phyloP scores from a whole-genome alignment of 2,797 vertebrate genomes.

The Lophotriccus pileatus region DNA sequence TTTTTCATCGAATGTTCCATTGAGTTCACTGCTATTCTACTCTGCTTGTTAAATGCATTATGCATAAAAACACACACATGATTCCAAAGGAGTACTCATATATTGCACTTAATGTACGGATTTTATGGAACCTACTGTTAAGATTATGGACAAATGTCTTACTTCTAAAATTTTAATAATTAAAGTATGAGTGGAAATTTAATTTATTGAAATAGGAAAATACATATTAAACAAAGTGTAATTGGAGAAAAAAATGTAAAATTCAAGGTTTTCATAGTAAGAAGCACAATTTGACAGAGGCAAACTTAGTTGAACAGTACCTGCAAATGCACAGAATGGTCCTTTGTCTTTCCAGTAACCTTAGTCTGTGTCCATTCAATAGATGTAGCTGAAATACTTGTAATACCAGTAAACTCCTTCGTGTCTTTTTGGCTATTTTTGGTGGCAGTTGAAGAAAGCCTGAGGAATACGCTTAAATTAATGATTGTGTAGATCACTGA shows the following conservation, averaged over 20 bases:
- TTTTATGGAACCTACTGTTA: not conserved
- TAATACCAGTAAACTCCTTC: not conserved
- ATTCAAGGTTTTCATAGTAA: not conserved
- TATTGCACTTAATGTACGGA: not conserved
- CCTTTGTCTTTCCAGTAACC: not conserved
- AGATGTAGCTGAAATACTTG: not conserved
- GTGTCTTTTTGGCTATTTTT: not conserved
- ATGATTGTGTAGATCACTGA: not conserved
- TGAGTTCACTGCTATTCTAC: not conserved
- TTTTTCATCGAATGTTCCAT: not conserved
- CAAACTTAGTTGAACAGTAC: not conserved
- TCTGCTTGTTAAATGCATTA: not conserved
- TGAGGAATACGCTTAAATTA: not conserved
- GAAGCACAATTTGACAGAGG: not conserved
- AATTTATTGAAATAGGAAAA: not conserved
- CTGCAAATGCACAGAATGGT: not conserved
- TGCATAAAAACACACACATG: not conserved
- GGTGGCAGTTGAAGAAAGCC: not conserved
- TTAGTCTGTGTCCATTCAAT: not conserved
- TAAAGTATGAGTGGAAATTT: not conserved
- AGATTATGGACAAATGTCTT: not conserved
- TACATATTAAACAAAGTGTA: not conserved
- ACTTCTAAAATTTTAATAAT: not conserved
- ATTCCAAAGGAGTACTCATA: not conserved
- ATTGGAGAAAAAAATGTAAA: not conserved